Evolutionary conservation across 2,797 vertebrate species (phyloP), one percentile per base, ranked within the genome.

Genomic region (Enteromius unitaeniatus): DNA sequence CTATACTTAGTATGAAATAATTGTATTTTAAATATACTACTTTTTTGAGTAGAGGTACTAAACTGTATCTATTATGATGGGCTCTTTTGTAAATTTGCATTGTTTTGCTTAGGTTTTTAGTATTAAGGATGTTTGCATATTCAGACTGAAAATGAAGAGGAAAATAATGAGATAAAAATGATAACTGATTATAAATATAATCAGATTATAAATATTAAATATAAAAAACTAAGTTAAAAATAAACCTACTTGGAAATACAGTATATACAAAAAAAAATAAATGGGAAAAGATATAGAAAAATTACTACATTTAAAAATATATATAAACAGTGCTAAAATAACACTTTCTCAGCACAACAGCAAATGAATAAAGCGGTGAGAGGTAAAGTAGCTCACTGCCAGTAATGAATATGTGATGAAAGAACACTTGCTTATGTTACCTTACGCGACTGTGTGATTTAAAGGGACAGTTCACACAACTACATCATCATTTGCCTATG

Each of bases 371-470:
- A 64, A 65, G 7, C 2, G 62, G 15, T 64, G 26, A 64, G 60
- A 64, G 60, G 26, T 64, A 64, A 64, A 64, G 34, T 68, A 67
- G 10, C 67, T 42, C 21, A 42, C 5, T 69, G 37, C 2, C 2
- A 70, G 40, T 70, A 23, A 70, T 45, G n/a, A 70, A 2, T 45
- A 70, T 42, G 13, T 70, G 68, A 45, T 70, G 68, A n/a, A n/a
- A 45, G 40, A 37, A 37, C 10, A 64, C 10, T 15, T 64, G 21
- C 53, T 58, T 23, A 10, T 58, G 53, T 4, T 23, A 69, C 21
- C 21, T 69, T 42, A 37, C 34, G 31, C 4, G 5, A 42, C 8
- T n/a, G 21, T 45, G 68, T 15, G 21, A n/a, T 72, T 47, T 72
- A 70, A 70, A 47, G 68, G 4, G 14, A 47, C 68, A 47, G 68